These are phyloP conservation scores for Andrena bucephala DNA, from an alignment of 2,888 invertebrate species.

Conservation along the genomic window DNA sequence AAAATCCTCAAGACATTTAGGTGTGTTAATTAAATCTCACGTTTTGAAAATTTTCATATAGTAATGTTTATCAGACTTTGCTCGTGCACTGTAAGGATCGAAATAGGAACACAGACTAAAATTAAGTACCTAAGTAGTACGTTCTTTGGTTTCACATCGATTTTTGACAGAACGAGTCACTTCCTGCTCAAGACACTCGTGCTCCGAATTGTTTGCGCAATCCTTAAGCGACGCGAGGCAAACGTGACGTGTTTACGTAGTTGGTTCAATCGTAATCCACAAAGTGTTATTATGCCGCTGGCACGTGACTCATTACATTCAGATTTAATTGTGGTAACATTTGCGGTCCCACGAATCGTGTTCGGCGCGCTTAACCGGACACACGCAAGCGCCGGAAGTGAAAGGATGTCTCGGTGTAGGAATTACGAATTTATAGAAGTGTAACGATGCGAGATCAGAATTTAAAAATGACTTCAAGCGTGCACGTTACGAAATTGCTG, in stretches of 20 bases:
- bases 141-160: background rate
- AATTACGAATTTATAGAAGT: background rate
- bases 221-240: slow-evolving; percentile 25
- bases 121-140: background rate
- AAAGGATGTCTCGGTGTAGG: slow-evolving; percentile 28
- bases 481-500: background rate
- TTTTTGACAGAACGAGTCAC: background rate
- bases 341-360: slow-evolving; percentile 21
- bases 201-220: slow-evolving; percentile 40
- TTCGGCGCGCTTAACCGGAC: background rate
- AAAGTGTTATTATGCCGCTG: slow-evolving; percentile 28
- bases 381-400: slow-evolving; percentile 26
- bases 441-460: too few species aligned
- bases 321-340: slow-evolving; percentile 33
- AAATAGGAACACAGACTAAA: background rate
- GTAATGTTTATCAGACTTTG: too few species aligned
- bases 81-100: background rate
- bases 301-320: slow-evolving; percentile 13
- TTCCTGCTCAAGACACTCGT: slow-evolving; percentile 10
- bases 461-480: too few species aligned
- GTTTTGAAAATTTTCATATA: too few species aligned
- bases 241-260: slow-evolving; percentile 30
- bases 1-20: too few species aligned
- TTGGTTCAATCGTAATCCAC: slow-evolving; percentile 4
- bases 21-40: too few species aligned